phyloP scores from a whole-genome alignment of 1,140 invertebrate genomes.

The Eurytemora carolleeae region DNA sequence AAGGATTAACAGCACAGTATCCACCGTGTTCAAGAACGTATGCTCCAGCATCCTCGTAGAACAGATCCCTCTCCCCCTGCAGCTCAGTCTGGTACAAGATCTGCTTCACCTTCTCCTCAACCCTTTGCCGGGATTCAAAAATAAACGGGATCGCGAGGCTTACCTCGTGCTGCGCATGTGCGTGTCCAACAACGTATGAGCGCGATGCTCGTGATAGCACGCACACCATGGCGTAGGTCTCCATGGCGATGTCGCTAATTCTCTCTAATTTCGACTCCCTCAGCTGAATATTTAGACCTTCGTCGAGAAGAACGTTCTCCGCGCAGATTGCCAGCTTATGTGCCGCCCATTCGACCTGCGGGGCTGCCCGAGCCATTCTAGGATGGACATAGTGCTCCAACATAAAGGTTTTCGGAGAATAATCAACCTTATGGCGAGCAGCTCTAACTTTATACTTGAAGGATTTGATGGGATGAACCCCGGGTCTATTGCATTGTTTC shows the following conservation, averaged over 20 bases:
- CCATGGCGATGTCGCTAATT: neutral
- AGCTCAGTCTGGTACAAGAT: neutral
- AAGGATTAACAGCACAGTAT: neutral
- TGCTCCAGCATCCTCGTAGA: neutral
- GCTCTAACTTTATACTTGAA: too few species aligned
- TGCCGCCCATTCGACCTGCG: too few species aligned
- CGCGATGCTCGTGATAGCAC: neutral
- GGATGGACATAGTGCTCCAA: too few species aligned
- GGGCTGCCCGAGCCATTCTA: too few species aligned
- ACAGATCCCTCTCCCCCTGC: neutral
- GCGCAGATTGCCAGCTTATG: neutral
- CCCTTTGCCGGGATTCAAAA: neutral
- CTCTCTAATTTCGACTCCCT: neutral
- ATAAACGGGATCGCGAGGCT: neutral
- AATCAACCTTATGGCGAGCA: too few species aligned
- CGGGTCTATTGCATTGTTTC: too few species aligned
- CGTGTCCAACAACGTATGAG: neutral
- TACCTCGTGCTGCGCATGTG: neutral
- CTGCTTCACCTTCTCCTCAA: neutral
- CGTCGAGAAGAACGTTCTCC: neutral
- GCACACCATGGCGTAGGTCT: neutral
- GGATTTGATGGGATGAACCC: too few species aligned
- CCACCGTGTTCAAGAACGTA: neutral
- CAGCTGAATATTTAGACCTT: neutral
- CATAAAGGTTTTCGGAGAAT: too few species aligned